phyloP scores from a whole-genome alignment of 2,888 invertebrate genomes.

The Eristalis intricaria region DNA sequence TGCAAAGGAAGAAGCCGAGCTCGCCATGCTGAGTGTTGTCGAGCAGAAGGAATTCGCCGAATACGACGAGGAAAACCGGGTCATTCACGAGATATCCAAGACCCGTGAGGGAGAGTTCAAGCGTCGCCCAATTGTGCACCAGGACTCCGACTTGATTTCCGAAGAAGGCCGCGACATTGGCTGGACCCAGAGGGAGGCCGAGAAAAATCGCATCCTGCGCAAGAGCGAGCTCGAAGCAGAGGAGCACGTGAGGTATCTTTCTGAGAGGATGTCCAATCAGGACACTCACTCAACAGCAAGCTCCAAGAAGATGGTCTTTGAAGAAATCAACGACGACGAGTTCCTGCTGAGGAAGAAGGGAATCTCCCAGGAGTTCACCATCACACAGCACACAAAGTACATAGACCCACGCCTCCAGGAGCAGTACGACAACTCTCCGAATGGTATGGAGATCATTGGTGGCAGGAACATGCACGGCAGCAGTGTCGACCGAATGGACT shows the following conservation, averaged over 20 bases:
- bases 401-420: conserved; percentile 90
- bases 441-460: conserved; percentile 86
- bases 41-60: conserved; percentile 84
- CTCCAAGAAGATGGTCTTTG: conserved; percentile 87
- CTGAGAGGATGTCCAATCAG: conserved; percentile 79
- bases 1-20: conserved; percentile 80
- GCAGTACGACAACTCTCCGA: conserved; percentile 86
- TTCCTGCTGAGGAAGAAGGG: conserved; percentile 92
- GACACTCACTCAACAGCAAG: conserved; percentile 85
- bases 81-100: conserved; percentile 82
- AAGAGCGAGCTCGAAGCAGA: conserved; percentile 79
- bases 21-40: conserved; percentile 78
- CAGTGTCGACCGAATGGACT: conserved; percentile 75
- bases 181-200: conserved; percentile 81
- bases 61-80: conserved; percentile 83
- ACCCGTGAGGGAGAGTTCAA: conserved; percentile 80
- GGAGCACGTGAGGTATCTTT: conserved; percentile 77
- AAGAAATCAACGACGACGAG: conserved; percentile 93
- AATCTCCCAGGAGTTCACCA: conserved; percentile 89
- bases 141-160: conserved; percentile 81
- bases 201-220: conserved; percentile 79
- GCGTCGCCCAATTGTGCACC: conserved; percentile 80
- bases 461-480: conserved; percentile 72
- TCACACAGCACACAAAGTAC: conserved; percentile 87
- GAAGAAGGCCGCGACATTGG: conserved; percentile 81